A percentile compares a stretch with the other conserved stretches of the same genome.
Conservation (phyloP, 1,140 invertebrate genomes). For the Euglossa dilemma region DNA sequence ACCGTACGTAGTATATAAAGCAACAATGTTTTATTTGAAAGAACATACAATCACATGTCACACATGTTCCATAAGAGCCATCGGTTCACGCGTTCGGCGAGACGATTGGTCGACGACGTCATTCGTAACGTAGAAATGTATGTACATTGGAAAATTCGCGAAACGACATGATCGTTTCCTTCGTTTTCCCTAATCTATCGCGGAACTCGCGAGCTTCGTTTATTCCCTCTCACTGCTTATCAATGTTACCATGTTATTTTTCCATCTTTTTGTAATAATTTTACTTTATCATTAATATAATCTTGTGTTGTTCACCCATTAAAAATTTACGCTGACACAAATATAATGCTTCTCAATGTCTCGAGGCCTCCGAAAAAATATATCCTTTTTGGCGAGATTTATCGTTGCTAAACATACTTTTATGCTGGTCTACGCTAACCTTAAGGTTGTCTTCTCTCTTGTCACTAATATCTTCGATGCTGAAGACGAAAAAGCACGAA, state of each 20-base stretch:
- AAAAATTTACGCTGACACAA: slow-evolving; percentile 53
- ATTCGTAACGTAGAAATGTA: slow-evolving; percentile 48
- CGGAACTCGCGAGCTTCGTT: slow-evolving; percentile 55
- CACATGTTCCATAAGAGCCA: slow-evolving; percentile 64
- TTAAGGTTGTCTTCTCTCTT: slow-evolving; percentile 20
- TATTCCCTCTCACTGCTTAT: slow-evolving; percentile 15
- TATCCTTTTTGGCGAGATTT: slow-evolving; percentile 40
- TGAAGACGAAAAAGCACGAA: slow-evolving; percentile 37
- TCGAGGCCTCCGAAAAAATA: slow-evolving; percentile 18
- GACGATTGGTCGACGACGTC: slow-evolving; percentile 30
- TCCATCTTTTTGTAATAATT: slow-evolving; percentile 3
- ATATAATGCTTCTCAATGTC: slow-evolving; percentile 25
- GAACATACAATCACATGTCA: slow-evolving; percentile 72
- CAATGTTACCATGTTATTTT: slow-evolving; percentile 4
- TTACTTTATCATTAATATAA: slow-evolving; percentile 11
- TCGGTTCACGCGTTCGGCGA: slow-evolving; percentile 61
- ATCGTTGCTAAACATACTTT: slow-evolving; percentile 32
- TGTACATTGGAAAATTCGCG: neutral
- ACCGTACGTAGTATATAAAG: slow-evolving; percentile 64
- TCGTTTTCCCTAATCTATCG: slow-evolving; percentile 19
- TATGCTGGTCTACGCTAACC: slow-evolving; percentile 43
- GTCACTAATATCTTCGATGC: slow-evolving; percentile 37
- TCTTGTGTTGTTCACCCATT: slow-evolving; percentile 10
- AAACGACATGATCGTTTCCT: slow-evolving; percentile 1
- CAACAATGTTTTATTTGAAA: slow-evolving; percentile 76